These are phyloP conservation scores for Ctenicera cuprea DNA, from an alignment of 2,888 invertebrate genomes.

Conservation along the genomic window DNA sequence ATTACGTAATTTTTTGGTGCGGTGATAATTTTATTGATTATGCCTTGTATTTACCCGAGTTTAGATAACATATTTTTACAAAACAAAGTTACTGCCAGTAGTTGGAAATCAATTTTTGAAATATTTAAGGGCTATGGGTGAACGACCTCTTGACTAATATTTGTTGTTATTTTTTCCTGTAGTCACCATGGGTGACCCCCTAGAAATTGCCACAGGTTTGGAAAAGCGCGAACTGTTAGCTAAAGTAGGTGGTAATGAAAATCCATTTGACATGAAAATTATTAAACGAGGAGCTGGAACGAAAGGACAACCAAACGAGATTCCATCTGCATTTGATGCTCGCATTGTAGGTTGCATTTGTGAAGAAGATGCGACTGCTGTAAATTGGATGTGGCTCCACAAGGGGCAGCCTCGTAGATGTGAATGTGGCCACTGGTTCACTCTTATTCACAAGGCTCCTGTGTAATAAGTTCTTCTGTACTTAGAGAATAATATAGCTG, in stretches of 20 bases:
- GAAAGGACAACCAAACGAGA: slow-evolving; percentile 88
- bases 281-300: slow-evolving; percentile 87
- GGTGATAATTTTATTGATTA: slow-evolving; percentile 8
- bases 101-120: not conserved
- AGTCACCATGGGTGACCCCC: slow-evolving; percentile 88
- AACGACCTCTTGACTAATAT: slow-evolving; percentile 5
- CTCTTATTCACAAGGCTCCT: slow-evolving; percentile 86
- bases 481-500: slow-evolving; percentile 62
- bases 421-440: slow-evolving; percentile 98
- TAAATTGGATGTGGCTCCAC: slow-evolving; percentile 97
- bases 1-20: slow-evolving; percentile 67
- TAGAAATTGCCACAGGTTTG: slow-evolving; percentile 95
- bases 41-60: not conserved
- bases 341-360: slow-evolving; percentile 97
- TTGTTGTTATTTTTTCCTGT: slow-evolving; percentile 41
- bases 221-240: slow-evolving; percentile 94
- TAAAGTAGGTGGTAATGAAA: slow-evolving; percentile 89
- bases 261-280: slow-evolving; percentile 90
- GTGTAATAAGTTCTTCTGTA: slow-evolving; percentile 73
- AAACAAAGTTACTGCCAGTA: not conserved
- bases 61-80: not conserved
- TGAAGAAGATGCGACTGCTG: slow-evolving; percentile 92
- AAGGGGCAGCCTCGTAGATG: slow-evolving; percentile 93
- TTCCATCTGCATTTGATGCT: slow-evolving; percentile 93
- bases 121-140: not conserved